Conservation (phyloP, 2,888 invertebrate genomes). For the Mactromeris polynyma region DNA sequence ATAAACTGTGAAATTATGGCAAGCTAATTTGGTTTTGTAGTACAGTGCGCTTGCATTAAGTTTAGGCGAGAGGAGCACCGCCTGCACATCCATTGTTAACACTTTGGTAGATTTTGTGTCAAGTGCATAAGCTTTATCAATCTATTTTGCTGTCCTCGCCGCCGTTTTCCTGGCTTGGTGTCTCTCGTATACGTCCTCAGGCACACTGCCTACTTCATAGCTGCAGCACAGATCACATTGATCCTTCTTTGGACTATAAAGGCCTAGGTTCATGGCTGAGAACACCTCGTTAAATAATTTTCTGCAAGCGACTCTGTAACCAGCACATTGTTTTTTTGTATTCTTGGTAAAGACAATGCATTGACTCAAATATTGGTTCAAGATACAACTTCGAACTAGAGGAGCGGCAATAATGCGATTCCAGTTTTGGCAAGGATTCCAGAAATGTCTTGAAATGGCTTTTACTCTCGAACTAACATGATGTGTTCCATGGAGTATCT, state of each 20-base stretch:
- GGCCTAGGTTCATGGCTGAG: conserved; percentile 11
- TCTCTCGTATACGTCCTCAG: conserved; percentile 36
- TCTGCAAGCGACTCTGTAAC: conserved; percentile 16
- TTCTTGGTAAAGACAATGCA: conserved; percentile 46
- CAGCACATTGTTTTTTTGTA: conserved; percentile 23
- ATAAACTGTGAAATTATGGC: conserved; percentile 65
- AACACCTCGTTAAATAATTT: conserved; percentile 28
- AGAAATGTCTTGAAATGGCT: conserved; percentile 42
- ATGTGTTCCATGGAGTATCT: too few species aligned
- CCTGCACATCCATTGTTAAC: conserved; percentile 62
- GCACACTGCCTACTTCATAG: conserved; percentile 48
- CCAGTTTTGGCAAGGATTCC: conserved; percentile 49
- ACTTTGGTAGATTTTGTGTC: conserved; percentile 38
- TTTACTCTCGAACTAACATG: too few species aligned
- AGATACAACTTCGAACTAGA: conserved; percentile 54
- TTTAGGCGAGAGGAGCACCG: conserved; percentile 62
- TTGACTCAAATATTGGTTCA: conserved; percentile 45
- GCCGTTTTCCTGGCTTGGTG: conserved; percentile 16
- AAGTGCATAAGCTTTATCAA: background rate
- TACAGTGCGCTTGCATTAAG: conserved; percentile 65
- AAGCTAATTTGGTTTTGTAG: conserved; percentile 65
- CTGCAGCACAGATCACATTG: conserved; percentile 58
- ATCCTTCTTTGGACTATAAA: conserved; percentile 51
- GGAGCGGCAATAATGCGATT: conserved; percentile 60
- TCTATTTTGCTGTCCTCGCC: background rate